A percentile compares a stretch with the other conserved stretches of the same genome.
These are phyloP conservation scores for Columba janthina DNA, from an alignment of 2,113 vertebrate species.

Conservation along the genomic window DNA sequence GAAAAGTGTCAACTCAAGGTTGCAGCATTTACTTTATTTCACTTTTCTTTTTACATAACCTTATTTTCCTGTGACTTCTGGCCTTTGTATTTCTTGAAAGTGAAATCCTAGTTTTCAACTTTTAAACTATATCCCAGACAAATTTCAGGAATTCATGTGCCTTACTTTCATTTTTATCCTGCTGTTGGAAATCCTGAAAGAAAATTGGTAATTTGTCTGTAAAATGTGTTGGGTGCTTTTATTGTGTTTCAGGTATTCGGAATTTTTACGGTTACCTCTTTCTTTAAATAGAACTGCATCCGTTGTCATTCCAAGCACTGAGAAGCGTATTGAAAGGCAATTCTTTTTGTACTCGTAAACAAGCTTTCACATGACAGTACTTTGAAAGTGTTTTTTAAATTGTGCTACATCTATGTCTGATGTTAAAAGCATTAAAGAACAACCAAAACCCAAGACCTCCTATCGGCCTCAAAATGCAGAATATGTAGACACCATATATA, in stretches of 20 bases:
- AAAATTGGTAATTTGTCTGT: background rate
- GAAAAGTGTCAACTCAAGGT: background rate
- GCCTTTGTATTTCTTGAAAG: background rate
- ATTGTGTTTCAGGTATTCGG: background rate
- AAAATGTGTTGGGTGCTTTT: background rate
- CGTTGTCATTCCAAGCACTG: background rate
- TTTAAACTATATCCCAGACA: background rate
- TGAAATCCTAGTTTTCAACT: background rate
- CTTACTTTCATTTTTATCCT: background rate
- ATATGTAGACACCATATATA: background rate
- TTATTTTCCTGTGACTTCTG: background rate
- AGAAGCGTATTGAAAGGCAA: background rate
- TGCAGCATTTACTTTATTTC: background rate
- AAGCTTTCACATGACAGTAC: background rate
- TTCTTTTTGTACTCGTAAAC: background rate
- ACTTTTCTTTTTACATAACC: background rate
- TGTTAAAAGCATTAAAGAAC: slow-evolving; percentile 3
- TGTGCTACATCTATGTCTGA: background rate
- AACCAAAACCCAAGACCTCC: background rate
- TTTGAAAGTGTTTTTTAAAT: slow-evolving; percentile 15
- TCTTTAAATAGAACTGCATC: background rate
- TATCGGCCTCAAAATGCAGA: background rate
- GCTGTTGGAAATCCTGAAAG: background rate
- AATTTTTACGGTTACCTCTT: background rate
- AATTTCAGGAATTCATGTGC: background rate